phyloP scores from a whole-genome alignment of 1,140 invertebrate genomes.

The Mizuhopecten yessoensis region DNA sequence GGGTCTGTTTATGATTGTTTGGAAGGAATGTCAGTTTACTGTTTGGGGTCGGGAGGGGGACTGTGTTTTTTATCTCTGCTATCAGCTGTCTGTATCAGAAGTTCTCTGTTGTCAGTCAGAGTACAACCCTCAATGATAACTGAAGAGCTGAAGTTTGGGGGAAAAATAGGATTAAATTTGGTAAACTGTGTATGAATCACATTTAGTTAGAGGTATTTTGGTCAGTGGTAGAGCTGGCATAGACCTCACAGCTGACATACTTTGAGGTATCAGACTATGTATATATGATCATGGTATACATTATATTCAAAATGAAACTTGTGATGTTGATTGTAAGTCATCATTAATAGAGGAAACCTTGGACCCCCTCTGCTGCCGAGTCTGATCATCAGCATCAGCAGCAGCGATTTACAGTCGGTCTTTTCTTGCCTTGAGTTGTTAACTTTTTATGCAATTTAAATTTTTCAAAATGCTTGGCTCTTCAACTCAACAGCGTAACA shows the following conservation, averaged over 20 bases:
- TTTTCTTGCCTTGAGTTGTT: background rate
- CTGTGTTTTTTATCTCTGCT: background rate
- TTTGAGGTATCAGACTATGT: background rate
- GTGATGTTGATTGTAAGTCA: background rate
- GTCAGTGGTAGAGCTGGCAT: background rate
- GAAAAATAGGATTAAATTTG: background rate
- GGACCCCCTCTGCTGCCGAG: background rate
- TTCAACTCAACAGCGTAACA: slow-evolving; percentile 3
- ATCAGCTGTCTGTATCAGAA: background rate
- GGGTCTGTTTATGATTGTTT: background rate
- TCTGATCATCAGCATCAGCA: background rate
- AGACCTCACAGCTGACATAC: background rate
- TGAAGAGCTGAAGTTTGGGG: background rate
- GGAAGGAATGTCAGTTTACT: background rate
- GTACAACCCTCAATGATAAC: background rate
- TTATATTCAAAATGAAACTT: too few species aligned
- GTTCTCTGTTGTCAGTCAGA: slow-evolving; percentile 19
- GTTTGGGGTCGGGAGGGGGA: background rate
- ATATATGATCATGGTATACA: background rate
- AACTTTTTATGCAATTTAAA: slow-evolving; percentile 31
- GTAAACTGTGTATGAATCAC: background rate
- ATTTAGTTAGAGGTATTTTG: background rate
- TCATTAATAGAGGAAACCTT: background rate
- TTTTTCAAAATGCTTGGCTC: slow-evolving; percentile 13
- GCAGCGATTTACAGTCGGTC: background rate